Evolutionary conservation across 1,140 invertebrate genomes (phyloP).

Genomic region (Zaprionus ghesquierei): DNA sequence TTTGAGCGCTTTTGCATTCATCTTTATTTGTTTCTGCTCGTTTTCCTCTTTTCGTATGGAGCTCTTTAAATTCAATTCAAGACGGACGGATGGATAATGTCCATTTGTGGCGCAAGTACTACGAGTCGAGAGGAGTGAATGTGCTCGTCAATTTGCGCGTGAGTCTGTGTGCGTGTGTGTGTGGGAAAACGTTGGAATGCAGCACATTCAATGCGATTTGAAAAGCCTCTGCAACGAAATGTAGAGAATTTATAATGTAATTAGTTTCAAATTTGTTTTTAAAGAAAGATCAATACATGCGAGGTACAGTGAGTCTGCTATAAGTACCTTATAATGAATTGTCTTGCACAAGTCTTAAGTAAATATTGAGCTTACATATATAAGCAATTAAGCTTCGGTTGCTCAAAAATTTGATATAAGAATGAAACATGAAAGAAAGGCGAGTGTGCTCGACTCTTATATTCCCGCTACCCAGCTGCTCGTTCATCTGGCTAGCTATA

Average conservation of each 20-base stretch:
- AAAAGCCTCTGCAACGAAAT: neutral
- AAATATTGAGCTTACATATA: too few species aligned
- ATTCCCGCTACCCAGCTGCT: too few species aligned
- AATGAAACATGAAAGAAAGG: too few species aligned
- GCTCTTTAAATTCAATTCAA: constrained; percentile 41
- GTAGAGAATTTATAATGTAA: neutral
- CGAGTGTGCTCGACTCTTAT: too few species aligned
- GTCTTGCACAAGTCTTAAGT: neutral
- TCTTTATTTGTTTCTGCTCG: constrained; percentile 14
- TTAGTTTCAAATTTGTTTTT: neutral
- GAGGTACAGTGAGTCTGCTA: too few species aligned
- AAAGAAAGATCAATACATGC: neutral
- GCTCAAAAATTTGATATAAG: too few species aligned
- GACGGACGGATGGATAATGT: constrained; percentile 16
- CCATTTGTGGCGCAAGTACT: constrained; percentile 30
- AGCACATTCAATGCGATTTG: too few species aligned
- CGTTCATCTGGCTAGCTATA: too few species aligned
- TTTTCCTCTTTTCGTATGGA: constrained; percentile 14
- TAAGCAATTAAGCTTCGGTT: too few species aligned
- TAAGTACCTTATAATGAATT: neutral
- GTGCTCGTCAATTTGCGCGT: constrained; percentile 2
- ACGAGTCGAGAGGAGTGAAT: neutral
- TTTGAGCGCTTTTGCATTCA: constrained; percentile 64
- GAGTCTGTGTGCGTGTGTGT: neutral
- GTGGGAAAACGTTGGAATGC: constrained; percentile 23